Evolutionary conservation across 2,888 invertebrate genomes (phyloP).

Genomic region (Drosophila differens): DNA sequence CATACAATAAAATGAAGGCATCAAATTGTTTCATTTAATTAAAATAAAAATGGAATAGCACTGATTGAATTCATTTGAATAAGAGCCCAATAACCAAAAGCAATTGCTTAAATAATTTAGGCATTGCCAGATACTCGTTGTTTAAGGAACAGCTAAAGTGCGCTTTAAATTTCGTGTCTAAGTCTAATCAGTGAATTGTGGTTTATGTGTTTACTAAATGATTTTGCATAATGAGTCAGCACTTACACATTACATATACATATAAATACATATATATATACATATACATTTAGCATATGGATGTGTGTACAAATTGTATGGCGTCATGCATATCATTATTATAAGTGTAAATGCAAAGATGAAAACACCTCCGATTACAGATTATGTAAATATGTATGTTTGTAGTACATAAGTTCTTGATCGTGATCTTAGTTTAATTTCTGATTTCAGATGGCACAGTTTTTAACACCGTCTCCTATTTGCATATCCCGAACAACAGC

Average conservation of each 20-base stretch:
- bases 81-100: background rate
- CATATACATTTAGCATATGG: too few relatives aligned
- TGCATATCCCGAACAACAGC: background rate
- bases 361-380: background rate
- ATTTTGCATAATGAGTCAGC: constrained; percentile 4
- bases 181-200: background rate
- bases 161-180: background rate
- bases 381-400: background rate
- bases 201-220: constrained; percentile 1
- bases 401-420: background rate
- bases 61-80: background rate
- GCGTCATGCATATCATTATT: background rate
- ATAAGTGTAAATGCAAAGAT: background rate
- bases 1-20: background rate
- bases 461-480: background rate
- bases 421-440: background rate
- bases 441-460: background rate
- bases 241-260: background rate
- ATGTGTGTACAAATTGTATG: background rate
- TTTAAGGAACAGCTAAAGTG: background rate
- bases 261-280: background rate
- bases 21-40: background rate
- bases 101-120: background rate
- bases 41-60: background rate
- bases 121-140: background rate